These are phyloP conservation scores for Silurus meridionalis DNA, from an alignment of 2,113 vertebrate species.

Conservation along the genomic window DNA sequence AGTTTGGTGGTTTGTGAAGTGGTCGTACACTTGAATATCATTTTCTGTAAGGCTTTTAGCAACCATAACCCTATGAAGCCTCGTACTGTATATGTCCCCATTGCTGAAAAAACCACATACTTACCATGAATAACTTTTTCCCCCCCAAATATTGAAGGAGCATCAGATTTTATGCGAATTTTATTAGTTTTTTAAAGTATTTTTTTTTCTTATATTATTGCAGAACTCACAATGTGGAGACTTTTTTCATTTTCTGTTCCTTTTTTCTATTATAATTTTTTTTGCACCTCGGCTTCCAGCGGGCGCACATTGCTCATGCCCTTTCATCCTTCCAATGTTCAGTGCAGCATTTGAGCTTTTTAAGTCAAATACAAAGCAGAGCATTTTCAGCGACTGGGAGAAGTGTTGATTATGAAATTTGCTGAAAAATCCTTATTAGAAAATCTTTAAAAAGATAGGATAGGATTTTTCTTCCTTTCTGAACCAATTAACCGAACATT, in stretches of 20 bases:
- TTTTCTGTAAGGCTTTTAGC: not conserved
- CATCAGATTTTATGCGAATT: not conserved
- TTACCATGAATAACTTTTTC: not conserved
- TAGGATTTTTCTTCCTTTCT: too few relatives aligned
- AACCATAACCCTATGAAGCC: not conserved
- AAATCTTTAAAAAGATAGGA: not conserved
- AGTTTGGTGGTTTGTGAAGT: not conserved
- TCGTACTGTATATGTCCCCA: not conserved
- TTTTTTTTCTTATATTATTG: constrained; percentile 1
- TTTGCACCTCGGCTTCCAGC: not conserved
- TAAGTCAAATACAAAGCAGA: constrained; percentile 21
- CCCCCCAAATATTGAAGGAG: not conserved
- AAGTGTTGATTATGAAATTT: not conserved
- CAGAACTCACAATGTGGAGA: constrained; percentile 1
- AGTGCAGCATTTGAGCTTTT: constrained; percentile 30
- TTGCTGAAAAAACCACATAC: not conserved
- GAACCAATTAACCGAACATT: too few relatives aligned
- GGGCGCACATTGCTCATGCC: constrained; percentile 29
- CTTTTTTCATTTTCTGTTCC: not conserved
- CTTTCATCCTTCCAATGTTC: constrained; percentile 35
- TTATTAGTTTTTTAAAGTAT: not conserved
- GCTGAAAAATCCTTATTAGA: not conserved
- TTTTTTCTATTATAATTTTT: not conserved
- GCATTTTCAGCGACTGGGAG: constrained; percentile 11
- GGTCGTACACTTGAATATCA: not conserved